A percentile compares a stretch with the other conserved stretches of the same genome.
These are phyloP conservation scores for Oryctes rhinoceros DNA, from an alignment of 1,140 invertebrate genomes.

Conservation along the genomic window DNA sequence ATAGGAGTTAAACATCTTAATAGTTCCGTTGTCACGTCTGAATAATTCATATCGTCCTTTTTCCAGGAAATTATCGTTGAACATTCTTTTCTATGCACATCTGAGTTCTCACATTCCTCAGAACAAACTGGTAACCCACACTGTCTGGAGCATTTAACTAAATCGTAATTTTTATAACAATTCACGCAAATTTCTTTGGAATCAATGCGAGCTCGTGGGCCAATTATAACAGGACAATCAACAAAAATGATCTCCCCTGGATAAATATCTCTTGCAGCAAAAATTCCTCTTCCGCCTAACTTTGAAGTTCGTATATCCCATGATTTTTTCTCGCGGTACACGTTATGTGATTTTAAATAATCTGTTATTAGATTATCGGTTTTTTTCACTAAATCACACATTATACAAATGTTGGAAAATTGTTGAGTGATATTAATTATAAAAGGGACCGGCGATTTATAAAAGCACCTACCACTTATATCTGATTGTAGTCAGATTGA, in stretches of 20 bases:
- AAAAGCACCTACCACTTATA: background rate
- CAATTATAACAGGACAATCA: constrained; percentile 73
- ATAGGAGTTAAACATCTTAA: constrained; percentile 68
- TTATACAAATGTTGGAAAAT: background rate
- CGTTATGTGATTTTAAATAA: constrained; percentile 46
- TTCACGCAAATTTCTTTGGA: constrained; percentile 65
- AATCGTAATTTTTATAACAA: constrained; percentile 64
- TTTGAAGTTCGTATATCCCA: constrained; percentile 53
- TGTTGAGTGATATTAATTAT: background rate
- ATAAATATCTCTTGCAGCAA: constrained; percentile 70
- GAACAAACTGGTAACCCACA: constrained; percentile 71
- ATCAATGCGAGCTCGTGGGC: constrained; percentile 65
- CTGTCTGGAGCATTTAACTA: constrained; percentile 65
- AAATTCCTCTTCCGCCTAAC: constrained; percentile 69
- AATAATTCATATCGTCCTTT: constrained; percentile 58
- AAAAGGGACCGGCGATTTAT: background rate
- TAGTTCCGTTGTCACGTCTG: constrained; percentile 59
- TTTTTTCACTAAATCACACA: constrained; percentile 14
- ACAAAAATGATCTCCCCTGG: constrained; percentile 73
- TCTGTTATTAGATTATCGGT: constrained; percentile 41
- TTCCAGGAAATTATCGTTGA: constrained; percentile 64
- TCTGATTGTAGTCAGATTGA: background rate
- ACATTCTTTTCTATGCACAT: constrained; percentile 68
- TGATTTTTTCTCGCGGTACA: constrained; percentile 39
- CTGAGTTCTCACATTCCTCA: constrained; percentile 64